Percentiles rank a stretch among this genome's conserved stretches.
These are phyloP conservation scores for Herpetotheres cachinnans DNA, from an alignment of 2,113 vertebrate genomes.

Conservation along the genomic window DNA sequence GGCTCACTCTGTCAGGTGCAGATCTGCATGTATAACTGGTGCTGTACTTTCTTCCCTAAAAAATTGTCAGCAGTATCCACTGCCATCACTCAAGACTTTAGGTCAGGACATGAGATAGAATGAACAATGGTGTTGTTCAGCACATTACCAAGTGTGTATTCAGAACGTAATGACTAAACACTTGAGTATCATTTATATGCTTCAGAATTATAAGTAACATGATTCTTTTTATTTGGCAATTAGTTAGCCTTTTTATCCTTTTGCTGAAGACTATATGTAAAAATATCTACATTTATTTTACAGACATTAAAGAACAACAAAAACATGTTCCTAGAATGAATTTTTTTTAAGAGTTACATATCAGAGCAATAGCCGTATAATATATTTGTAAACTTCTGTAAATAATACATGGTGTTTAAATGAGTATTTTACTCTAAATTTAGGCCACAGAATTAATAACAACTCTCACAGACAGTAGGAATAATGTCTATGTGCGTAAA, in stretches of 20 bases:
- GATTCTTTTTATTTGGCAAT: not conserved
- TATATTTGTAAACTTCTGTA: not conserved
- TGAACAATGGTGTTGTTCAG: not conserved
- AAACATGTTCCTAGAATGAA: not conserved
- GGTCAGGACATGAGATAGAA: not conserved
- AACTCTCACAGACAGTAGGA: not conserved
- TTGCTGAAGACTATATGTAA: not conserved
- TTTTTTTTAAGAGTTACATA: not conserved
- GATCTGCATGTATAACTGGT: not conserved
- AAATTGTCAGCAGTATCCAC: not conserved
- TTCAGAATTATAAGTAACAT: not conserved
- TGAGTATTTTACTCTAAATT: not conserved
- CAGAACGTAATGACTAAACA: not conserved
- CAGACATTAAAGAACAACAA: not conserved
- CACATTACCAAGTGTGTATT: not conserved
- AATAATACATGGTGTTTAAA: not conserved
- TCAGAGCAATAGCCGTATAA: not conserved
- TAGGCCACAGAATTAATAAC: not conserved
- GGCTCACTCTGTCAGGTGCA: not conserved
- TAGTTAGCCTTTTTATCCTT: not conserved
- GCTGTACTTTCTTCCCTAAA: not conserved
- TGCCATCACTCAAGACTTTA: not conserved
- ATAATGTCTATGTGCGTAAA: not conserved
- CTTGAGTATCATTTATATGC: not conserved
- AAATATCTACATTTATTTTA: not conserved